A percentile compares a stretch with the other conserved stretches of the same genome.
Evolutionary conservation across 2,113 vertebrate genomes (phyloP).

Genomic region (Sceloporus undulatus): DNA sequence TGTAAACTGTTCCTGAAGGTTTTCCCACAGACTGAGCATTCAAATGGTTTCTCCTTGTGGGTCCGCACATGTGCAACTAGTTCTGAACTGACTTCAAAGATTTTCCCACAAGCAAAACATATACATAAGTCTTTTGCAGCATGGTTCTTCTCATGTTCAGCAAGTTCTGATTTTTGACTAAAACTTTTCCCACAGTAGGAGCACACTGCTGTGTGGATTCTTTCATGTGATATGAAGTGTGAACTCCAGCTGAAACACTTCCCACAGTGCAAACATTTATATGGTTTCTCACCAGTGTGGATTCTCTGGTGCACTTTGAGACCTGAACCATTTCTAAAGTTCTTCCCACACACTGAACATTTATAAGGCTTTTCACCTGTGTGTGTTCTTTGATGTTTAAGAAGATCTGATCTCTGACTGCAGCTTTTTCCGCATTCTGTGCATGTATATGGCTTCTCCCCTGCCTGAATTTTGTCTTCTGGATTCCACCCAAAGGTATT

Average conservation of each 20-base stretch:
- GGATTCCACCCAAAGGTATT: constrained; percentile 63
- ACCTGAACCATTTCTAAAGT: constrained; percentile 17
- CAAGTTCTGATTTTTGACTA: constrained; percentile 44
- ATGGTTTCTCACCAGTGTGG: constrained; percentile 42
- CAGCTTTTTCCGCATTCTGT: constrained; percentile 56
- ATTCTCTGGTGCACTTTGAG: constrained; percentile 14
- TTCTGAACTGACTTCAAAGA: constrained; percentile 29
- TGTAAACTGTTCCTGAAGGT: constrained; percentile 38
- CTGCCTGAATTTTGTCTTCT: constrained; percentile 38
- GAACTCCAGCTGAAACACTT: constrained; percentile 55
- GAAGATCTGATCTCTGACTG: constrained; percentile 42
- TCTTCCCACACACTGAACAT: constrained; percentile 34
- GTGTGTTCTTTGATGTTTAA: constrained; percentile 48
- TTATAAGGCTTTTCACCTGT: constrained; percentile 42
- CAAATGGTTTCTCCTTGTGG: constrained; percentile 32
- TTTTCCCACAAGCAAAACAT: constrained; percentile 70
- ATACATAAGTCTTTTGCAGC: constrained; percentile 57
- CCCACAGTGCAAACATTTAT: constrained; percentile 51
- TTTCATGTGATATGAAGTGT: constrained; percentile 31
- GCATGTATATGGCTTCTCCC: constrained; percentile 52
- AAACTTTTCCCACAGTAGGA: constrained; percentile 64
- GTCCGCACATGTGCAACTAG: not conserved
- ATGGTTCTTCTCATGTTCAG: constrained; percentile 55
- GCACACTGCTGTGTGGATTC: constrained; percentile 35
- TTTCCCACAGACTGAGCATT: constrained; percentile 20